These are phyloP conservation scores for Panulirus ornatus DNA, from an alignment of 1,140 invertebrate species.

Conservation along the genomic window DNA sequence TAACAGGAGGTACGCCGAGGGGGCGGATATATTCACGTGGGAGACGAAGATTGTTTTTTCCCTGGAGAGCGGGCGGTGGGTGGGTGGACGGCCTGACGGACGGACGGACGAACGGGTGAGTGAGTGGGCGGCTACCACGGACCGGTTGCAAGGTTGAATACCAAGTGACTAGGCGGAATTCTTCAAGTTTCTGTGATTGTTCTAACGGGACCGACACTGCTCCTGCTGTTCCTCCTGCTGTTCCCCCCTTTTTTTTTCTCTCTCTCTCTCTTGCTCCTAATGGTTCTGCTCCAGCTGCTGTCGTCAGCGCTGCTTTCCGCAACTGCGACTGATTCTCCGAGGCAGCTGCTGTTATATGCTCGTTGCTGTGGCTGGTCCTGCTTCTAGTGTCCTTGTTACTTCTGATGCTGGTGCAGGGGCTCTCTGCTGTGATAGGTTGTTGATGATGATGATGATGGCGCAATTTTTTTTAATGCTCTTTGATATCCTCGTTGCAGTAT, in stretches of 20 bases:
- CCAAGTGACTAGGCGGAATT: conserved; percentile 33
- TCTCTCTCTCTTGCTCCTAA: conserved; percentile 16
- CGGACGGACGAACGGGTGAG: neutral
- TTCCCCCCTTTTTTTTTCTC: neutral
- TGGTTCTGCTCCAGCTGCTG: neutral
- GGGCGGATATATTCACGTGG: neutral
- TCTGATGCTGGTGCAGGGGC: neutral
- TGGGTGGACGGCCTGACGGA: too few relatives aligned
- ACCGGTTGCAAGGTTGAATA: conserved; percentile 48
- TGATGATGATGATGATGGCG: too few relatives aligned
- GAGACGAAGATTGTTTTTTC: neutral
- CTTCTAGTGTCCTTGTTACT: neutral
- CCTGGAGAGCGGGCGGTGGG: neutral
- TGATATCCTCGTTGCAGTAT: too few relatives aligned
- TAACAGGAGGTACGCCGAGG: too few relatives aligned
- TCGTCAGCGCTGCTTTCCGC: neutral
- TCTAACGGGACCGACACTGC: conserved; percentile 13
- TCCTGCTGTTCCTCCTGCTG: neutral
- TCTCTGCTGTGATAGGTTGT: too few relatives aligned
- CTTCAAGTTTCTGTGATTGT: conserved; percentile 39
- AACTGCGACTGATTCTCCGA: neutral
- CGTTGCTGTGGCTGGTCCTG: neutral
- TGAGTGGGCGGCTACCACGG: conserved; percentile 2
- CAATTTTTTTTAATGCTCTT: too few relatives aligned
- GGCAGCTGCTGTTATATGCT: neutral